A percentile compares a stretch with the other conserved stretches of the same genome.
These are phyloP conservation scores for Diadromus collaris DNA, from an alignment of 2,888 invertebrate species.

Conservation along the genomic window DNA sequence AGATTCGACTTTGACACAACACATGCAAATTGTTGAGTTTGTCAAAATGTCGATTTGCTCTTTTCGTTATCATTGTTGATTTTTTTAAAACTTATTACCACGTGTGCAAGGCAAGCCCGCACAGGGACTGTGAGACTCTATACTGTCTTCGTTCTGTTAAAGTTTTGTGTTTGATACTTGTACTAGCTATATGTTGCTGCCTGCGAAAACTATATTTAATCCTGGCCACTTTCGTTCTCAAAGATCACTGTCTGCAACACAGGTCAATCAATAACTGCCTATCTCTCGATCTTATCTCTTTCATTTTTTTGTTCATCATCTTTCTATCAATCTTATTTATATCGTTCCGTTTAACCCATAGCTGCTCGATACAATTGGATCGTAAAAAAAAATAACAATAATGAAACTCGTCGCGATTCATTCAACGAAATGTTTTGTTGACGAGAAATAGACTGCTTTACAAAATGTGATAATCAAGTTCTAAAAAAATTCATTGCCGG, in stretches of 20 bases:
- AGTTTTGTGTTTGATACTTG: constrained; percentile 21
- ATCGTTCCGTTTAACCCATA: constrained; percentile 1
- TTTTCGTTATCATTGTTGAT: constrained; percentile 8
- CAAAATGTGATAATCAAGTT: not conserved
- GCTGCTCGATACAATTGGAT: constrained; percentile 9
- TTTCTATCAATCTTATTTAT: constrained; percentile 2
- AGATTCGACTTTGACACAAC: constrained; percentile 11
- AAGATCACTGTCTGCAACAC: constrained; percentile 22
- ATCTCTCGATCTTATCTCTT: not conserved
- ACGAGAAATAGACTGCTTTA: not conserved
- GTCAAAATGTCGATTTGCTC: constrained; percentile 26
- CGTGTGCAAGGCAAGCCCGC: constrained; percentile 23
- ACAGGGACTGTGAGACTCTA: constrained; percentile 38
- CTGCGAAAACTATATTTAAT: constrained; percentile 29
- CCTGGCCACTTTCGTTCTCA: constrained; percentile 30
- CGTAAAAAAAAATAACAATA: not conserved
- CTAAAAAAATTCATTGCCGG: not conserved
- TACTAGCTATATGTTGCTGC: constrained; percentile 46
- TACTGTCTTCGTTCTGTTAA: constrained; percentile 16
- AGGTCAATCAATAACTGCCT: constrained; percentile 17
- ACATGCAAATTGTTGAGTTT: constrained; percentile 33
- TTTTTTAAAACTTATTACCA: constrained; percentile 14
- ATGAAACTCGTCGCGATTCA: not conserved
- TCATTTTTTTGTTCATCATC: not conserved
- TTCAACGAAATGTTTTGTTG: not conserved